Evolutionary conservation across 1,140 invertebrate genomes (phyloP).

Genomic region (Drosophila punjabiensis): DNA sequence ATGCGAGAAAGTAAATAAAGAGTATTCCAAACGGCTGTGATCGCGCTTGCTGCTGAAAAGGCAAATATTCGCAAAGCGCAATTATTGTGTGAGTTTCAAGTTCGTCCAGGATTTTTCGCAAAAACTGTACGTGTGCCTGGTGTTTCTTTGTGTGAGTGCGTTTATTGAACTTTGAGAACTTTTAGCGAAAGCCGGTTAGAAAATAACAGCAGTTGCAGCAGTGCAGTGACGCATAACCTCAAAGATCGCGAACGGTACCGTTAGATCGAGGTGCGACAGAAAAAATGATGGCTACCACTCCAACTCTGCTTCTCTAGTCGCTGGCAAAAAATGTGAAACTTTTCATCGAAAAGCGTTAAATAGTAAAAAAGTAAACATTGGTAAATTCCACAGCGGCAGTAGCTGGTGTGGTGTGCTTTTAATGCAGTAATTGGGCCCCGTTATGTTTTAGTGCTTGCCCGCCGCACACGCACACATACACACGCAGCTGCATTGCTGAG

Average conservation of each 20-base stretch:
- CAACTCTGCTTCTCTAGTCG: slow-evolving; percentile 3
- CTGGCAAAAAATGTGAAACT: slow-evolving; percentile 51
- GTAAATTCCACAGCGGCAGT: slow-evolving; percentile 60
- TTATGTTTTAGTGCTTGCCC: slow-evolving; percentile 77
- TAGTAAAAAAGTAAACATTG: slow-evolving; percentile 44
- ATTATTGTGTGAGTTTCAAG: slow-evolving; percentile 55
- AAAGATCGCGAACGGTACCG: slow-evolving; percentile 55
- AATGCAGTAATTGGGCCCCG: slow-evolving; percentile 76
- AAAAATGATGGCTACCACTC: slow-evolving; percentile 10
- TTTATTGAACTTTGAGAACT: slow-evolving; percentile 70
- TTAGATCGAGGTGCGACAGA: slow-evolving; percentile 50
- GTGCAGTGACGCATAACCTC: slow-evolving; percentile 65
- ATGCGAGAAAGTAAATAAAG: slow-evolving; percentile 62
- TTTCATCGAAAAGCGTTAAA: slow-evolving; percentile 41
- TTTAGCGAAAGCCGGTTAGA: slow-evolving; percentile 33
- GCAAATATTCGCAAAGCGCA: slow-evolving; percentile 39
- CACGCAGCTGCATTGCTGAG: slow-evolving; percentile 61
- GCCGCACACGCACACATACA: slow-evolving; percentile 32
- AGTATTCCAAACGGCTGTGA: slow-evolving; percentile 64
- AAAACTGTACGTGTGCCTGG: slow-evolving; percentile 4
- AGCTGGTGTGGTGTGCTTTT: slow-evolving; percentile 38
- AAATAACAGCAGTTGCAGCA: slow-evolving; percentile 52
- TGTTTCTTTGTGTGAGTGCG: slow-evolving; percentile 35
- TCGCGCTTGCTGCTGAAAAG: slow-evolving; percentile 54
- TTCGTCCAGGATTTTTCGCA: slow-evolving; percentile 19